A percentile compares a stretch with the other conserved stretches of the same genome.
Conservation (phyloP, 1,140 invertebrate species). For the Rhopalosiphum padi region DNA sequence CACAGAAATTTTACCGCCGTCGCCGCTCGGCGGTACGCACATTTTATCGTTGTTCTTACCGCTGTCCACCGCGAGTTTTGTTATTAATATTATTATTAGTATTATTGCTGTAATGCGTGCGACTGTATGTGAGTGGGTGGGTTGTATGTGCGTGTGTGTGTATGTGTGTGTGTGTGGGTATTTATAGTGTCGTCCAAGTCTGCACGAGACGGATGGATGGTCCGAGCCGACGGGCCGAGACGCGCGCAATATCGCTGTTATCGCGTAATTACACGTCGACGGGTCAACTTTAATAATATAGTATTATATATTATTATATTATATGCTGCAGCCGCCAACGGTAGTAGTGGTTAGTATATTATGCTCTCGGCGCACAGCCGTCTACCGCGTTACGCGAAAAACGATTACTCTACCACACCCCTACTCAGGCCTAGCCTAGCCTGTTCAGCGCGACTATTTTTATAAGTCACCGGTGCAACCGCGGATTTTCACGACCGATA, state of each 20-base stretch:
- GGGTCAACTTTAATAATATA: neutral
- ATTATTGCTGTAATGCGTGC: neutral
- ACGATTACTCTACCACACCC: neutral
- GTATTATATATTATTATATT: neutral
- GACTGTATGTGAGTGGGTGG: too few relatives aligned
- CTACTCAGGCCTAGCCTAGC: neutral
- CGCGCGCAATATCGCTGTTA: neutral
- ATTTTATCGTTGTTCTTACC: neutral
- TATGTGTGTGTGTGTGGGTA: neutral
- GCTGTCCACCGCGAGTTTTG: neutral
- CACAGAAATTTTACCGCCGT: neutral
- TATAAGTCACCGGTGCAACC: neutral
- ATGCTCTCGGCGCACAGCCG: neutral
- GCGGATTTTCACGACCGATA: neutral
- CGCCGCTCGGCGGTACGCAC: neutral
- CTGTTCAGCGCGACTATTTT: neutral
- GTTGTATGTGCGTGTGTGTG: neutral
- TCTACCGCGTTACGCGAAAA: slow-evolving; percentile 6
- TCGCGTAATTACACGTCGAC: neutral
- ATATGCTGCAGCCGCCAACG: neutral
- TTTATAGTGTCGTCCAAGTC: neutral
- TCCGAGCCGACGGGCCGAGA: neutral
- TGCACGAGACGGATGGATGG: neutral
- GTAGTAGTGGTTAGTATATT: neutral
- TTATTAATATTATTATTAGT: neutral